Conservation (phyloP, 92 coral and sea anemone species). For the Epizoanthus stellaris region DNA sequence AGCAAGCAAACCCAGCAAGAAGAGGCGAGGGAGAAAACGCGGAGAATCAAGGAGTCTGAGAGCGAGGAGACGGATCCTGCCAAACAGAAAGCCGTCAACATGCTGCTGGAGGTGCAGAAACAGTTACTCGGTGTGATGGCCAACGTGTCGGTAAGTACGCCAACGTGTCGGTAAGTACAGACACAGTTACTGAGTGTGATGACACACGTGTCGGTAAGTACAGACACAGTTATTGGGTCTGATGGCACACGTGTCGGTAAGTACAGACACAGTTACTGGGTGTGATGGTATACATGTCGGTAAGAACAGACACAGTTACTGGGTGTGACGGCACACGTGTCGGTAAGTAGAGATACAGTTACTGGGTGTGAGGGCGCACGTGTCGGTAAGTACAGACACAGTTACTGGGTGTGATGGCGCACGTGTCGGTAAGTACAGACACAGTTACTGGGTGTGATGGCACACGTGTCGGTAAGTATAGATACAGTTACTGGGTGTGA, state of each 20-base stretch:
- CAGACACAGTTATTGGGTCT: neutral
- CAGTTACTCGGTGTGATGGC: slow-evolving; percentile 83
- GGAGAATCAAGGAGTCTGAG: slow-evolving; percentile 74
- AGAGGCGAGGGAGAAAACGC: slow-evolving; percentile 78
- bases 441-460: neutral
- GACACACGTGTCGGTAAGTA: neutral
- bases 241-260: neutral
- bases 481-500: too few species aligned
- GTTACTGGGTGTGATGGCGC: too few species aligned
- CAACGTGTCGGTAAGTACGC: slow-evolving; percentile 52
- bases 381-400: too few species aligned
- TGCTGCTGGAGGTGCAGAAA: slow-evolving; percentile 84
- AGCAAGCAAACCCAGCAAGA: slow-evolving; percentile 65
- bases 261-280: slow-evolving; percentile 80
- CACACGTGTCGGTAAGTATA: neutral
- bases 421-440: too few species aligned
- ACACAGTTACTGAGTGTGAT: neutral
- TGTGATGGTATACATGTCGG: slow-evolving; percentile 67
- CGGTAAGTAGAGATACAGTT: slow-evolving; percentile 21
- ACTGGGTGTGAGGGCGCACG: neutral
- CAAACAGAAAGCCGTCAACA: slow-evolving; percentile 76
- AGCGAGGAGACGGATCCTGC: slow-evolving; percentile 60
- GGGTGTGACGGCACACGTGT: slow-evolving; percentile 46
- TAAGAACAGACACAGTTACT: neutral
- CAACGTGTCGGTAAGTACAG: slow-evolving; percentile 48